Conservation (phyloP, 2,797 vertebrate species). For the Dicrostonyx torquatus region DNA sequence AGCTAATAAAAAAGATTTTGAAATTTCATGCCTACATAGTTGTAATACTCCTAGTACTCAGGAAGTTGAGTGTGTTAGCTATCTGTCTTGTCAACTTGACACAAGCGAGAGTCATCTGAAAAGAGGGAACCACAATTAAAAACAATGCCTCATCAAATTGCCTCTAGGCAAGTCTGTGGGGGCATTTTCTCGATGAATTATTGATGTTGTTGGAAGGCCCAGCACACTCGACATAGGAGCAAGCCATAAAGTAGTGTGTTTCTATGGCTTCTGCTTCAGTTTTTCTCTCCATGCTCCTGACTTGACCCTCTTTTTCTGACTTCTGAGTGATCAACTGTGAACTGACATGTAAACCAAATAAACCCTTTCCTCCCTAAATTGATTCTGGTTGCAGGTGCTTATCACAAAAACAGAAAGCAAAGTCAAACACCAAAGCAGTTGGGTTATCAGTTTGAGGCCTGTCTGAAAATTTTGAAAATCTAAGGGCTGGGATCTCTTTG, state of each 20-base stretch:
- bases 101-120: background rate
- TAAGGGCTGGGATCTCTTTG: background rate
- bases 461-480: background rate
- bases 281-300: background rate
- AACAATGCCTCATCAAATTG: background rate
- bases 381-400: background rate
- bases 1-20: background rate
- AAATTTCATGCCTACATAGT: background rate
- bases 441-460: background rate
- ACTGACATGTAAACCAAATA: background rate
- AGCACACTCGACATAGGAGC: background rate
- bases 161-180: background rate
- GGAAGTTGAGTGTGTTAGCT: background rate
- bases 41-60: background rate
- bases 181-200: background rate
- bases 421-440: background rate
- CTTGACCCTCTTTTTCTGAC: background rate
- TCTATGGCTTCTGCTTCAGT: background rate
- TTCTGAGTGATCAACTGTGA: background rate
- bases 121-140: background rate
- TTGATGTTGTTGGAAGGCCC: background rate
- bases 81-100: background rate
- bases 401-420: background rate
- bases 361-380: background rate
- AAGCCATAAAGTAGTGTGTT: background rate